Evolutionary conservation across 2,797 vertebrate species (phyloP).

Genomic region (Acanthurus tractus): DNA sequence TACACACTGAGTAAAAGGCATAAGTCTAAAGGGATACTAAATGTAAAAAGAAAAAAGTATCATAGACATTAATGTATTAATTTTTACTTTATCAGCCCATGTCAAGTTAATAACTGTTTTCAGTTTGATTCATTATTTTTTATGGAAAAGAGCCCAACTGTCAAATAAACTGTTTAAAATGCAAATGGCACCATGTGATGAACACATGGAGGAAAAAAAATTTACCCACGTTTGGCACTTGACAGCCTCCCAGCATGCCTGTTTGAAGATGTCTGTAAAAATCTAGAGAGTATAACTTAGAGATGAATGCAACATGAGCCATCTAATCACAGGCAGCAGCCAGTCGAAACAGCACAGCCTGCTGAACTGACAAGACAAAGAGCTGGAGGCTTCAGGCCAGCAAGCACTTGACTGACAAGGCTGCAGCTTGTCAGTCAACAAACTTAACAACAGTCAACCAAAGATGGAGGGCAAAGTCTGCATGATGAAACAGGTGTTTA

Average conservation of each 20-base stretch:
- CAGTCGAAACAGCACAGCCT: slow-evolving; percentile 37
- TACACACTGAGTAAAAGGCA: neutral
- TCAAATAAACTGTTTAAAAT: slow-evolving; percentile 11
- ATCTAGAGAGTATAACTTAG: slow-evolving; percentile 29
- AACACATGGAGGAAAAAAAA: neutral
- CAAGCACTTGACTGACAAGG: slow-evolving; percentile 57
- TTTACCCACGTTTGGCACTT: slow-evolving; percentile 19
- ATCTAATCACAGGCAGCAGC: slow-evolving; percentile 48
- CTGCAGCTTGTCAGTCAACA: slow-evolving; percentile 53
- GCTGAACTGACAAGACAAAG: slow-evolving; percentile 54
- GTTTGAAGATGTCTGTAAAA: slow-evolving; percentile 38
- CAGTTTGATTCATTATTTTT: neutral
- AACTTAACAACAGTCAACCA: slow-evolving; percentile 29
- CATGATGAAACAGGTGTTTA: slow-evolving; percentile 20
- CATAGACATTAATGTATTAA: too few relatives aligned
- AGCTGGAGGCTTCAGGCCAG: slow-evolving; percentile 54
- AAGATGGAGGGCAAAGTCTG: slow-evolving; percentile 10
- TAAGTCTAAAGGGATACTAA: neutral
- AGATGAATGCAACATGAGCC: slow-evolving; percentile 26
- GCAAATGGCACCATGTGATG: slow-evolving; percentile 1
- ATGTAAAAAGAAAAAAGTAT: neutral
- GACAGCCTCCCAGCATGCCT: slow-evolving; percentile 25
- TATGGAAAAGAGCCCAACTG: slow-evolving; percentile 18
- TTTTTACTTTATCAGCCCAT: slow-evolving; percentile 14
- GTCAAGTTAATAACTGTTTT: slow-evolving; percentile 20